Base-by-base conservation (phyloP, 2,888 invertebrate species). In the Caenorhabditis uteleia region DNA sequence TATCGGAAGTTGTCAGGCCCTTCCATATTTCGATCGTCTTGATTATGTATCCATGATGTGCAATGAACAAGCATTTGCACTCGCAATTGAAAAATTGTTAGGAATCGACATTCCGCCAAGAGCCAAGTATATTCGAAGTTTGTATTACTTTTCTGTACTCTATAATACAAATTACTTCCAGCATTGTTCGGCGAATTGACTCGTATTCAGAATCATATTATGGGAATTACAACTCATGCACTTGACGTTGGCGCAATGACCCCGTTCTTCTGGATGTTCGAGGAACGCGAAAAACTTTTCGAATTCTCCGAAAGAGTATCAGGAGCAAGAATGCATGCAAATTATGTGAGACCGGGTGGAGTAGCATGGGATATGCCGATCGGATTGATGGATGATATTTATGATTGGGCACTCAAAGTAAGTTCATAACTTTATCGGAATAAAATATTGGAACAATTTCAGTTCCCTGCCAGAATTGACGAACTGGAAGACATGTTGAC, bases 41-140 rank as follows among this genome's bases (percentile, higher is more conserved):
- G 97, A 98, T 86, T 98, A 98, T 82, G 95, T 95, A 0, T 95
- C 95, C 0, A 97, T 97, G 95, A 97, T 98, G 97, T 93, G 92
- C 85, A 98, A 97, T 83, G 97, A 98, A 83, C 95, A 98, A 82
- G 92, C 92, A 82, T 98, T 91, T 85, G 92, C 94, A 1, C 83
- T 98, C 60, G 97, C 97, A 0, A 90, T 97, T 0, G 98, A 98
- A 84, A 97, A 95, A 80, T 87, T 98, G 1, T 87, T 98, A 0
- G 95, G 95, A 80, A 83, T 83, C 46, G 81, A 83, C 49, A 75
- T 83, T 43, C 83, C 83, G 0, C 68, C 91, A 0, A 86, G 98
- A 49, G 97, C 95, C 0, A 95, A 98, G 85, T 97, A 92, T 82
- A 97, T 98, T 70, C 87, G 97, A 86, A 91, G 95, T 95, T 43